A percentile compares a stretch with the other conserved stretches of the same genome.
Evolutionary conservation across 1,140 invertebrate genomes (phyloP).

Genomic region (Patella vulgata): DNA sequence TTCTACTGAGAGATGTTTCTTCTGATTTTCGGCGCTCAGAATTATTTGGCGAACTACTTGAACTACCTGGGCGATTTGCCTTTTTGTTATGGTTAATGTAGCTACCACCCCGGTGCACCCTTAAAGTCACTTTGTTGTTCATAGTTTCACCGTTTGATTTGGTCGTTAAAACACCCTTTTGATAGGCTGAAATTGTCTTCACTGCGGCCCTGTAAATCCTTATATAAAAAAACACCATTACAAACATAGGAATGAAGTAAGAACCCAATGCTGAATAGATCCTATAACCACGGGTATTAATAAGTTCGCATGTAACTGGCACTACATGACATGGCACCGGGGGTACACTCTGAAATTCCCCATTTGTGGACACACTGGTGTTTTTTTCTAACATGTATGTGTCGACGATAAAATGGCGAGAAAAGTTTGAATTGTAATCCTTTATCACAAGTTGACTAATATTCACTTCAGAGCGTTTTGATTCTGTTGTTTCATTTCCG

Average conservation of each 20-base stretch:
- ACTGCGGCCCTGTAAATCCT: constrained; percentile 91
- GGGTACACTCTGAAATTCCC: not conserved
- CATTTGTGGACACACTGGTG: not conserved
- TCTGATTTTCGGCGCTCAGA: constrained; percentile 7
- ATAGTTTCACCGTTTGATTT: constrained; percentile 70
- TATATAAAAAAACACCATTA: constrained; percentile 97
- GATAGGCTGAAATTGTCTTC: constrained; percentile 86
- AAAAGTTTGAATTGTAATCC: constrained; percentile 10
- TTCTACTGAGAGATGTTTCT: not conserved
- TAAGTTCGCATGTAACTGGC: constrained; percentile 79
- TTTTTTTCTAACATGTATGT: not conserved
- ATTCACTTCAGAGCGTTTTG: constrained; percentile 11
- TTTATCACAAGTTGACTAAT: constrained; percentile 8
- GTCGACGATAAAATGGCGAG: not conserved
- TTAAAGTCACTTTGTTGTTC: constrained; percentile 85
- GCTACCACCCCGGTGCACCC: constrained; percentile 84
- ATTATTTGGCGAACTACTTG: not conserved
- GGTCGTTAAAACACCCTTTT: constrained; percentile 86
- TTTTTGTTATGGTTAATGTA: not conserved
- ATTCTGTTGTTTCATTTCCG: constrained; percentile 6
- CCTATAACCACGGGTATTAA: constrained; percentile 92
- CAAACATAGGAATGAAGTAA: constrained; percentile 96
- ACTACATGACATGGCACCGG: constrained; percentile 13
- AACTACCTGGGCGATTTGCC: not conserved
- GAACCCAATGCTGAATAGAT: constrained; percentile 92